phyloP scores from a whole-genome alignment of 2,113 vertebrate genomes.

The Hystrix cristata region DNA sequence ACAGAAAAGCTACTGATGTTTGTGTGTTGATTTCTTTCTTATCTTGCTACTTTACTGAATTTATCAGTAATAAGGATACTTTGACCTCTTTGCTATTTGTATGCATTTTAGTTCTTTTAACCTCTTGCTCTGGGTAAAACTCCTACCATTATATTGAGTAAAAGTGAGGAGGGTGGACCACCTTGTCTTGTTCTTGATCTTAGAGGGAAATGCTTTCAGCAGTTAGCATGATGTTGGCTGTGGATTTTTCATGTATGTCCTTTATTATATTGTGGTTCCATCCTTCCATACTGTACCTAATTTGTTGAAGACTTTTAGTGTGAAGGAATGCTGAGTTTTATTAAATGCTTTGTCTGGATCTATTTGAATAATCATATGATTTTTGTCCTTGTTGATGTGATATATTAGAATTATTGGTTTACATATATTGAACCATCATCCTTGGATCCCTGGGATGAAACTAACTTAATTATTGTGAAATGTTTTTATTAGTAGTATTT shows the following conservation, averaged over 20 bases:
- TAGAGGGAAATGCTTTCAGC: not conserved
- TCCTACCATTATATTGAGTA: not conserved
- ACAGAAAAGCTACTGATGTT: not conserved
- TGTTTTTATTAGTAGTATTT: not conserved
- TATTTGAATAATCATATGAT: not conserved
- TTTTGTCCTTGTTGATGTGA: not conserved
- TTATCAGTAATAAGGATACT: not conserved
- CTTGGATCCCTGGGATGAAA: not conserved
- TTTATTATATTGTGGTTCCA: not conserved
- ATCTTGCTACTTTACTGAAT: not conserved
- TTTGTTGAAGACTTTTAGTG: not conserved
- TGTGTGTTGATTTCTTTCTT: not conserved
- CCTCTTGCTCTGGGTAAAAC: not conserved
- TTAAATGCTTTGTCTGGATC: not conserved
- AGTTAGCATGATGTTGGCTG: not conserved
- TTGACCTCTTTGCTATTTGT: not conserved
- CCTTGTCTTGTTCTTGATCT: not conserved
- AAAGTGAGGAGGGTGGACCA: not conserved
- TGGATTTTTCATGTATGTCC: not conserved
- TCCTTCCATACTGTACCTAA: not conserved
- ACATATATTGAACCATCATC: not conserved
- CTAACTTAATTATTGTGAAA: not conserved
- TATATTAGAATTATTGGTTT: not conserved
- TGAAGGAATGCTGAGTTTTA: not conserved
- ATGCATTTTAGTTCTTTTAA: not conserved